These are phyloP conservation scores for Apeira syringaria DNA, from an alignment of 2,888 invertebrate species.

Conservation along the genomic window DNA sequence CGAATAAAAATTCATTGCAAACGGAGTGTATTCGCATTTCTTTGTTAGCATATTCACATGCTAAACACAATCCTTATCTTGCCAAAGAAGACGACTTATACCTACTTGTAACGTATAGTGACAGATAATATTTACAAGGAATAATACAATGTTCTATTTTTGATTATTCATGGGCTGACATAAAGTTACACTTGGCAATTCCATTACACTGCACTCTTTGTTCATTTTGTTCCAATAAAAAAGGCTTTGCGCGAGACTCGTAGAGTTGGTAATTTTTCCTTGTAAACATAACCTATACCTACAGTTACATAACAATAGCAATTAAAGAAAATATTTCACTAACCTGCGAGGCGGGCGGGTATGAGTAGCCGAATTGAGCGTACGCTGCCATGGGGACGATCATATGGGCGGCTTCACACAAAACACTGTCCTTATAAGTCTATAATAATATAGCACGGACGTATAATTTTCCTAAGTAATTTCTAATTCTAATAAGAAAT, in stretches of 20 bases:
- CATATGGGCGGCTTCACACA: constrained; percentile 82
- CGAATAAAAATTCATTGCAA: no score
- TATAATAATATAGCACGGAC: constrained; percentile 65
- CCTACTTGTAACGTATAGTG: not conserved
- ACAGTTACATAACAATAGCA: not conserved
- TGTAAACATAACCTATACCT: not conserved
- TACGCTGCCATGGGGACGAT: constrained; percentile 89
- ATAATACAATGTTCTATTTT: no score
- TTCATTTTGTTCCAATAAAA: no score
- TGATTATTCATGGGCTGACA: no score
- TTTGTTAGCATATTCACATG: not conserved
- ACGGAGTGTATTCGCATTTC: no score
- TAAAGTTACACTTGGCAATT: no score
- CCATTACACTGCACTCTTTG: no score
- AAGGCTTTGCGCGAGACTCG: no score
- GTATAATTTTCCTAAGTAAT: constrained; percentile 59
- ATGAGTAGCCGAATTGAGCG: constrained; percentile 96
- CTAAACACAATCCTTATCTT: constrained; percentile 8
- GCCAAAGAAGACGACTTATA: constrained; percentile 3
- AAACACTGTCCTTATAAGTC: constrained; percentile 80
- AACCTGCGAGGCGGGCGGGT: constrained; percentile 97
- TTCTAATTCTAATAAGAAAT: constrained; percentile 55
- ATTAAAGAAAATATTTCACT: constrained; percentile 45
- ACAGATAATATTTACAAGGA: no score
- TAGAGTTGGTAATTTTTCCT: no score